These are phyloP conservation scores for Bubalus kerabau DNA, from an alignment of 2,113 vertebrate species.

Conservation along the genomic window DNA sequence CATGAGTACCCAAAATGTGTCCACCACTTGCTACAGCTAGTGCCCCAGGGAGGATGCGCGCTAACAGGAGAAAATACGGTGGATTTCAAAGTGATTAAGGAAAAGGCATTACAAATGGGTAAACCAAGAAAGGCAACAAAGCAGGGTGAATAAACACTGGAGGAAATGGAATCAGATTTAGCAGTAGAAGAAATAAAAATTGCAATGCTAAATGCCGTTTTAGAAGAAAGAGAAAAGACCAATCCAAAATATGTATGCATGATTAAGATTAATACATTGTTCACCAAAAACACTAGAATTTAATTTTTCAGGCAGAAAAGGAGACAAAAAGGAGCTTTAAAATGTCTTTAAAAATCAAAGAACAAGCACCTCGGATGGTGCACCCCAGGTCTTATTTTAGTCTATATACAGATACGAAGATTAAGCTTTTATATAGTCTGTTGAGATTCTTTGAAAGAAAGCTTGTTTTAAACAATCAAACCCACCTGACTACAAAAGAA, in stretches of 20 bases:
- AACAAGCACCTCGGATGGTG: background rate
- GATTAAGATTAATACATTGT: constrained; percentile 26
- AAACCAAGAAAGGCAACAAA: background rate
- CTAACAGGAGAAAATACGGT: background rate
- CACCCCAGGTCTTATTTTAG: constrained; percentile 41
- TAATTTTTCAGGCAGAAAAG: constrained; percentile 54
- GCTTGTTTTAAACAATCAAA: constrained; percentile 68
- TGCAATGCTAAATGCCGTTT: background rate
- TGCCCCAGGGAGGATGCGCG: rapidly evolving
- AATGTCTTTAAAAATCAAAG: constrained; percentile 51
- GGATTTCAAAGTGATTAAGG: background rate
- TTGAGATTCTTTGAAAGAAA: constrained; percentile 61
- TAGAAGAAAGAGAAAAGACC: constrained; percentile 20
- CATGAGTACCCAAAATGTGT: background rate
- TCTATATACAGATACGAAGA: constrained; percentile 39
- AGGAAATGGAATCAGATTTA: background rate
- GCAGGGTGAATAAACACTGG: background rate
- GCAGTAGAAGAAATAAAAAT: background rate
- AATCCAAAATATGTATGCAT: background rate
- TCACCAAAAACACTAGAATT: constrained; percentile 45
- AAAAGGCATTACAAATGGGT: background rate
- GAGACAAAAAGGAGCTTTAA: constrained; percentile 30
- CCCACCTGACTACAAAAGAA: constrained; percentile 53
- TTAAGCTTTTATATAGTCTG: constrained; percentile 53
- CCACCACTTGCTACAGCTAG: background rate